These are phyloP conservation scores for Formicarius rufipectus DNA, from an alignment of 2,113 vertebrate species.

Conservation along the genomic window DNA sequence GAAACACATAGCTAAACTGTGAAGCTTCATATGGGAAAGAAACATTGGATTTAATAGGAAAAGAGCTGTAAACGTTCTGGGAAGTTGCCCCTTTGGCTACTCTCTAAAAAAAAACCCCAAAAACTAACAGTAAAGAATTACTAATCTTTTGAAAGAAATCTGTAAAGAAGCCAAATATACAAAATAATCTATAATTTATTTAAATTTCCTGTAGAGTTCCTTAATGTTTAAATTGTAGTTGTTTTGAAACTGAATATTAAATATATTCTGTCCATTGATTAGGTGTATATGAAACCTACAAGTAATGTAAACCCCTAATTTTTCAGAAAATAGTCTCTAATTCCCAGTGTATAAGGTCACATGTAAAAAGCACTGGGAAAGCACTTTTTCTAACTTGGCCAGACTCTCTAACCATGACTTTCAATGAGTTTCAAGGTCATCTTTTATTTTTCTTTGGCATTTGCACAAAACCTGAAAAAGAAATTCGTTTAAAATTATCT, in stretches of 20 bases:
- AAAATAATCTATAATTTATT: neutral
- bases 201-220: neutral
- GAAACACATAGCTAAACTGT: neutral
- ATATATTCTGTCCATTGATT: neutral
- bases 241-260: neutral
- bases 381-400: neutral
- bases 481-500: constrained; percentile 42
- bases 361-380: neutral
- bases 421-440: constrained; percentile 27
- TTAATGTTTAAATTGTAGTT: neutral
- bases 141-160: neutral
- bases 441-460: constrained; percentile 20
- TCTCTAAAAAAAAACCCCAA: neutral
- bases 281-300: neutral
- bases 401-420: neutral
- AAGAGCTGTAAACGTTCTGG: neutral
- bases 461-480: constrained; percentile 21
- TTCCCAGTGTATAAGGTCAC: neutral
- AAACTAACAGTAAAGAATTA: neutral
- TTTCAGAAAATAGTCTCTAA: neutral
- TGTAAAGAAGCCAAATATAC: neutral
- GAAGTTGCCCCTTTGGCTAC: neutral
- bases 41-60: neutral
- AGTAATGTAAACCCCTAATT: neutral
- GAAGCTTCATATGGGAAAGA: neutral